These are phyloP conservation scores for Platerodrilus igneus DNA, from an alignment of 2,888 invertebrate species.

Conservation along the genomic window DNA sequence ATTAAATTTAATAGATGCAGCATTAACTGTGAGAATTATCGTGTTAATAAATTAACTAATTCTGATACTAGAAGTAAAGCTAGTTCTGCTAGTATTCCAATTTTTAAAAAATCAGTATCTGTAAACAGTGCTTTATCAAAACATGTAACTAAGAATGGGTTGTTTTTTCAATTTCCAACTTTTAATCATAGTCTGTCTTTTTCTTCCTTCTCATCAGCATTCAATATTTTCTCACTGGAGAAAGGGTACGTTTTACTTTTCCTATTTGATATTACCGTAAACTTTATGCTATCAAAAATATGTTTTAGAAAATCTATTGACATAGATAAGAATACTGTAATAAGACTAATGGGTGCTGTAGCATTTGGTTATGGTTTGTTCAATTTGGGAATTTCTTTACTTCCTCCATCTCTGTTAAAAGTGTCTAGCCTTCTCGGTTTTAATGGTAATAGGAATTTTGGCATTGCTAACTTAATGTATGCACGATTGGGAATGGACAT, in stretches of 20 bases:
- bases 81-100: no score
- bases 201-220: constrained; percentile 33
- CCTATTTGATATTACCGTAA: neutral
- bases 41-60: neutral
- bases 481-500: constrained; percentile 60
- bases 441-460: constrained; percentile 57
- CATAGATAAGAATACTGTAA: constrained; percentile 52
- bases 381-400: constrained; percentile 61
- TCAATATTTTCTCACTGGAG: constrained; percentile 34
- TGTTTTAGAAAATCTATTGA: constrained; percentile 22
- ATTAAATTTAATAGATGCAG: no score
- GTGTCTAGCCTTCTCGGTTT: constrained; percentile 63
- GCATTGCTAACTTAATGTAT: constrained; percentile 57
- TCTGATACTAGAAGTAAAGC: no score
- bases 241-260: constrained; percentile 31
- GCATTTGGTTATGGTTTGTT: constrained; percentile 68
- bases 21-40: neutral
- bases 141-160: constrained; percentile 10
- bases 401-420: constrained; percentile 59
- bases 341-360: constrained; percentile 61
- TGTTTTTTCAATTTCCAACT: constrained; percentile 16
- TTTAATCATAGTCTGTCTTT: constrained; percentile 30
- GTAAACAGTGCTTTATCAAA: constrained; percentile 30
- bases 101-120: constrained; percentile 34
- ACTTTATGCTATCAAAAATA: neutral